Conservation (phyloP, 2,113 vertebrate genomes). For the Nesogale talazaci region DNA sequence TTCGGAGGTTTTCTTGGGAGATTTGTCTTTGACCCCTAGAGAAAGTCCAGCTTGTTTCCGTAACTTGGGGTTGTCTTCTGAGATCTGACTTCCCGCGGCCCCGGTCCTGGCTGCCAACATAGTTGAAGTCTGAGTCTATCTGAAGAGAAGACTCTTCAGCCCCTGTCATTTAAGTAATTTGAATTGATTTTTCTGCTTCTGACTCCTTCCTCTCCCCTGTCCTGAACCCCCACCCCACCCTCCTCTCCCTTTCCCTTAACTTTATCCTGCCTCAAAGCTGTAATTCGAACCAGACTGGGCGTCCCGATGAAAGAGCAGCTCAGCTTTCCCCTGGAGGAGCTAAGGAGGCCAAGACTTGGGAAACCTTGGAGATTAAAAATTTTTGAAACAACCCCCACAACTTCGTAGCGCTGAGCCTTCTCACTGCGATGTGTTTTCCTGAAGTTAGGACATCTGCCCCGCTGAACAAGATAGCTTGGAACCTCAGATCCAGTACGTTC, state of each 20-base stretch:
- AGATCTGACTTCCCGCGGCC: constrained; percentile 83
- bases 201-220: constrained; percentile 78
- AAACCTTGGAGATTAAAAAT: constrained; percentile 3
- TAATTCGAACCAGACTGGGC: constrained; percentile 90
- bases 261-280: constrained; percentile 86
- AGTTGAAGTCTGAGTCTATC: neutral
- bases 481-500: neutral
- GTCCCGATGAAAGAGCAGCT: constrained; percentile 82
- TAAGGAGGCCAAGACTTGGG: constrained; percentile 21
- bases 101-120: constrained; percentile 94
- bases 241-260: constrained; percentile 88
- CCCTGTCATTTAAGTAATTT: constrained; percentile 74
- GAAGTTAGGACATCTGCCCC: neutral
- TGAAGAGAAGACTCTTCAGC: constrained; percentile 20
- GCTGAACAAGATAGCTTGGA: neutral
- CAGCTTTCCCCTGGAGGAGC: constrained; percentile 84
- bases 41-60: constrained; percentile 91
- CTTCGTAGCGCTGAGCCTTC: neutral
- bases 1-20: constrained; percentile 88
- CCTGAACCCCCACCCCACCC: neutral
- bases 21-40: constrained; percentile 81
- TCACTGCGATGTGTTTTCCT: neutral
- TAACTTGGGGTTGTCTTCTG: constrained; percentile 85
- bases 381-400: neutral
- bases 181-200: constrained; percentile 76